Conservation (phyloP, 2,888 invertebrate species). For the Hypselothyrea guttata region DNA sequence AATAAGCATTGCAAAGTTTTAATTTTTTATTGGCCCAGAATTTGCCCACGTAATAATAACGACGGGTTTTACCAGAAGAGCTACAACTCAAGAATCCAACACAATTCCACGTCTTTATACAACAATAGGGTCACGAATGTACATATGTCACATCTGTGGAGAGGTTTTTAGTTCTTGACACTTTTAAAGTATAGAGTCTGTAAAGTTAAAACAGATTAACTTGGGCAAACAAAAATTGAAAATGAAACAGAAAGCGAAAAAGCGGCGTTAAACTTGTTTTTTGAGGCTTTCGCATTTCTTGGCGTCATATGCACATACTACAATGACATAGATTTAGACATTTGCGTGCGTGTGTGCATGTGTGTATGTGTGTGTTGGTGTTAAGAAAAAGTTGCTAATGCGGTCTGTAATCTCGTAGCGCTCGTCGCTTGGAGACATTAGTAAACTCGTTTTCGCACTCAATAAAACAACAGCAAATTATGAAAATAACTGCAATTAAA, state of each 20-base stretch:
- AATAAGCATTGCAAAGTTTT: slow-evolving; percentile 5
- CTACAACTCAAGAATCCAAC: too few relatives aligned
- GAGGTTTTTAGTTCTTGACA: too few relatives aligned
- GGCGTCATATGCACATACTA: slow-evolving; percentile 21
- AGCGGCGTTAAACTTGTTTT: slow-evolving; percentile 39
- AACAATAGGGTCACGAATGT: too few relatives aligned
- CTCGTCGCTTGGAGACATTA: slow-evolving; percentile 9
- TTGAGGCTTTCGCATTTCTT: slow-evolving; percentile 52
- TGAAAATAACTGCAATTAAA: background rate
- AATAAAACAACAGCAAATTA: slow-evolving; percentile 1
- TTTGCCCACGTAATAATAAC: too few relatives aligned
- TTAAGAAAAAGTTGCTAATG: slow-evolving; percentile 39
- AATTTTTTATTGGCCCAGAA: too few relatives aligned
- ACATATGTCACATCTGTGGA: too few relatives aligned
- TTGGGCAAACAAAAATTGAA: slow-evolving; percentile 9
- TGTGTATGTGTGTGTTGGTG: slow-evolving; percentile 11
- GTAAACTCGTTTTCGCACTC: slow-evolving; percentile 43
- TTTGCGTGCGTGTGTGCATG: slow-evolving; percentile 11
- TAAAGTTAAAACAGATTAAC: background rate
- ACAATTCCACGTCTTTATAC: too few relatives aligned
- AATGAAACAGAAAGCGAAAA: slow-evolving; percentile 26
- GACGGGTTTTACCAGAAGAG: too few relatives aligned
- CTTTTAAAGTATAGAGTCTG: too few relatives aligned
- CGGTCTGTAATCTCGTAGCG: slow-evolving; percentile 43
- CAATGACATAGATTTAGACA: slow-evolving; percentile 6